Base-by-base conservation (phyloP, 2,113 vertebrate genomes). In the Tamias sibiricus region DNA sequence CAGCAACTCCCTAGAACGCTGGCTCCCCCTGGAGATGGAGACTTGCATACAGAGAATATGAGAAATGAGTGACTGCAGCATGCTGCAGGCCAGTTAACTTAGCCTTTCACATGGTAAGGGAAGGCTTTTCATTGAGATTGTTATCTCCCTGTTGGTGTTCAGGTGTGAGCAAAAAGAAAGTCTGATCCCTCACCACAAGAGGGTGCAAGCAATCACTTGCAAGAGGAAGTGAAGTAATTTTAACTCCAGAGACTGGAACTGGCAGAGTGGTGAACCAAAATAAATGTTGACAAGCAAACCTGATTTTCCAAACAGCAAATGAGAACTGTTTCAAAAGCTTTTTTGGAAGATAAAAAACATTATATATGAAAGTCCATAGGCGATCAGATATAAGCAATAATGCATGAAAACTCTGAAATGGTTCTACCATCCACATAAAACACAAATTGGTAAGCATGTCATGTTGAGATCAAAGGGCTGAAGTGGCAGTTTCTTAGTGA, bases 1-100 rank as follows among this genome's bases (percentile, higher is more conserved):
- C 54, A 20, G 8, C 24, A 76, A 59, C 91, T 91, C 82, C 44
- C 77, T 92, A 74, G 84, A 74, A 81, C 44, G 76, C 81, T 85
- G 49, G 76, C 66, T 96, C 91, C 95, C 76, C 64, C 93, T 87
- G 62, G 72, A 96, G 87, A 81, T 62, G 7, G 59, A 95, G 62
- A 64, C 86, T 80, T 44, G 22, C 42, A 66, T 28, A 80, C 4
- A 28, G 62, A 62, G 42, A 42, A 76, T 35, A 64, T 3, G 28
- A 72, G 52, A 88, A 93, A 32, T 22, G n/a, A 82, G 42, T 59
- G 49, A 71, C 16, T 57, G 2, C 42, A 24, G 7, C 37, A 4
- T 24, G 5, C 20, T 47, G 1, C 20, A 49, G 64, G 10, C 26
- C 6, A 3, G 0, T 17, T 57, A 28, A 57, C 26, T 85, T 7